These are phyloP conservation scores for Lucilia cuprina DNA, from an alignment of 1,140 invertebrate species.

Conservation along the genomic window DNA sequence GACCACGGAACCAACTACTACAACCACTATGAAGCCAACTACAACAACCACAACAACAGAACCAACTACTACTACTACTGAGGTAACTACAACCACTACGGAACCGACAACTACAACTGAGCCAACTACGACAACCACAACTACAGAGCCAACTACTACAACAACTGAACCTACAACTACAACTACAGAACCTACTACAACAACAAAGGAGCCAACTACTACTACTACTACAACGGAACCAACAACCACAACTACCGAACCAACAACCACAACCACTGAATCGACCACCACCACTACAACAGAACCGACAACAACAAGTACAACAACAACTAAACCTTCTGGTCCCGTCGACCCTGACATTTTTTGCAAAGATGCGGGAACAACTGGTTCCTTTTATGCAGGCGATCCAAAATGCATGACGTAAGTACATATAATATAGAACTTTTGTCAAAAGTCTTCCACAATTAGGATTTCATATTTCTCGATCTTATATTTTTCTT, in stretches of 20 bases:
- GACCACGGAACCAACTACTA: not conserved
- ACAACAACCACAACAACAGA: not conserved
- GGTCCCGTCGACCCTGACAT: not conserved
- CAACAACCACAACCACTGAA: slow-evolving; percentile 3
- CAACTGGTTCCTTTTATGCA: not conserved
- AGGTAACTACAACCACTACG: not conserved
- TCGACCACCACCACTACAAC: not conserved
- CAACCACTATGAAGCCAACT: not conserved
- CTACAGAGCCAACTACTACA: not conserved
- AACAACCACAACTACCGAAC: not conserved
- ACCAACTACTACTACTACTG: not conserved
- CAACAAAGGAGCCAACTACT: not conserved
- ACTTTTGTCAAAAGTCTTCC: too few relatives aligned
- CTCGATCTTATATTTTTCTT: too few relatives aligned
- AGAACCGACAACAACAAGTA: not conserved
- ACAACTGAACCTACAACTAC: slow-evolving; percentile 6
- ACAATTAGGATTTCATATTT: too few relatives aligned
- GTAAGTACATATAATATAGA: not conserved
- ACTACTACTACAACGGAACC: not conserved
- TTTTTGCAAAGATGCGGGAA: not conserved
- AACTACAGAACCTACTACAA: too few relatives aligned
- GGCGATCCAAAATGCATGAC: not conserved
- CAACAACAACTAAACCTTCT: not conserved
- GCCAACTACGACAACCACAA: not conserved
- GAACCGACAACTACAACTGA: not conserved